Conservation (phyloP, 2,888 invertebrate species). For the Tetranychus piercei region DNA sequence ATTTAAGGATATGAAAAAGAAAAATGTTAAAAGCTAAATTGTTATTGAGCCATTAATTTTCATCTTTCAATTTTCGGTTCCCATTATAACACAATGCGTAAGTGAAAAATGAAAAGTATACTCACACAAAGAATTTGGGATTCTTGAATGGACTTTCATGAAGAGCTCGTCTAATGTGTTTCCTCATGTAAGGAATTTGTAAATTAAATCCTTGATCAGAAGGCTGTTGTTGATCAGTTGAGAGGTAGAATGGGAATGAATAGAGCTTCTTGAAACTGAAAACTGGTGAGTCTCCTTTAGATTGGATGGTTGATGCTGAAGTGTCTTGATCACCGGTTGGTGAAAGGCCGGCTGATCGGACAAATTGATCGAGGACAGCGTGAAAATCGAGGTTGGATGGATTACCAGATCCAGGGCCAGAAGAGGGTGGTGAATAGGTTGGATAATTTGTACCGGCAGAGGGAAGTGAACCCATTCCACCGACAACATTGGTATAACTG, state of each 20-base stretch:
- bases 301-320: slow-evolving; percentile 12
- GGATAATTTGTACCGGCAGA: neutral
- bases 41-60: too few species aligned
- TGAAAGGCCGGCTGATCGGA: slow-evolving; percentile 20
- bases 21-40: too few species aligned
- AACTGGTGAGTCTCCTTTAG: slow-evolving; percentile 18
- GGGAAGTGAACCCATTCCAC: neutral
- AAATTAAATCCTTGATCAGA: slow-evolving; percentile 12
- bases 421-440: neutral
- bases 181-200: slow-evolving; percentile 17
- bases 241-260: slow-evolving; percentile 23
- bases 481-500: neutral
- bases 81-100: neutral
- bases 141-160: slow-evolving; percentile 6
- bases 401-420: neutral
- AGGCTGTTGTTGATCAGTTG: slow-evolving; percentile 8
- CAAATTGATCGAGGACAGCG: slow-evolving; percentile 21
- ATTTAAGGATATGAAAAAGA: too few species aligned
- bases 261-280: slow-evolving; percentile 21
- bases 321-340: slow-evolving; percentile 22
- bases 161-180: slow-evolving; percentile 13
- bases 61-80: too few species aligned
- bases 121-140: slow-evolving; percentile 5
- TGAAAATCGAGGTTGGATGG: slow-evolving; percentile 20
- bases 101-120: neutral